Percentiles rank a stretch among this genome's conserved stretches.
phyloP scores from a whole-genome alignment of 2,113 vertebrate species.

The Kobus ellipsiprymnus region DNA sequence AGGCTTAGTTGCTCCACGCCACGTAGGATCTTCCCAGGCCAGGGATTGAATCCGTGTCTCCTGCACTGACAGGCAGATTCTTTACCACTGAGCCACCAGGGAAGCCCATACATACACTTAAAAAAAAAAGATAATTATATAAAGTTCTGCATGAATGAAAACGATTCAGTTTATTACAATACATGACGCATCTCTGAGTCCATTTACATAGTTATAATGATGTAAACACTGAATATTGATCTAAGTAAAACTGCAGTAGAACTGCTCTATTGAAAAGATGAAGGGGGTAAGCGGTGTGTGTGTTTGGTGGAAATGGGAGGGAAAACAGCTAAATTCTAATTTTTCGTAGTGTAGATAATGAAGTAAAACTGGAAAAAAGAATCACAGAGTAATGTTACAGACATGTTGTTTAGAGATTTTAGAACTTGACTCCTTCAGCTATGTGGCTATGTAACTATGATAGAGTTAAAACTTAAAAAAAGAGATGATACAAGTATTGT shows the following conservation, averaged over 20 bases:
- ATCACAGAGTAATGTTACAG: neutral
- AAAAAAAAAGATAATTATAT: neutral
- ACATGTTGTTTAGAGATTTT: neutral
- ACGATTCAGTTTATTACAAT: neutral
- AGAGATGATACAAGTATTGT: neutral
- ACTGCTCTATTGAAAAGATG: neutral
- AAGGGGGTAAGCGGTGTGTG: neutral
- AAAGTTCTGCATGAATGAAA: slow-evolving; percentile 16
- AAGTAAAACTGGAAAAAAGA: neutral
- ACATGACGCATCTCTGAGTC: neutral
- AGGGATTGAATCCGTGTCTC: neutral
- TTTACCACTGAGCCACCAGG: neutral
- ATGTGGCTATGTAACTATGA: neutral
- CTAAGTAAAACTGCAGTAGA: neutral
- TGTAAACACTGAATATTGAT: neutral
- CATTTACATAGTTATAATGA: neutral
- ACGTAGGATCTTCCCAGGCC: neutral
- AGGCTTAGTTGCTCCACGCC: neutral
- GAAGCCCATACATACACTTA: neutral
- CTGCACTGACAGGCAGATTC: neutral
- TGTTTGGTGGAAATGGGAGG: neutral
- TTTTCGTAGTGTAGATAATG: neutral
- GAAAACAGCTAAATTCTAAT: neutral
- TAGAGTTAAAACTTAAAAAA: neutral
- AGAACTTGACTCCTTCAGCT: neutral